Evolutionary conservation across 2,888 invertebrate genomes (phyloP), one percentile per base, ranked within the genome.

Genomic region (Dendrolimus pini): DNA sequence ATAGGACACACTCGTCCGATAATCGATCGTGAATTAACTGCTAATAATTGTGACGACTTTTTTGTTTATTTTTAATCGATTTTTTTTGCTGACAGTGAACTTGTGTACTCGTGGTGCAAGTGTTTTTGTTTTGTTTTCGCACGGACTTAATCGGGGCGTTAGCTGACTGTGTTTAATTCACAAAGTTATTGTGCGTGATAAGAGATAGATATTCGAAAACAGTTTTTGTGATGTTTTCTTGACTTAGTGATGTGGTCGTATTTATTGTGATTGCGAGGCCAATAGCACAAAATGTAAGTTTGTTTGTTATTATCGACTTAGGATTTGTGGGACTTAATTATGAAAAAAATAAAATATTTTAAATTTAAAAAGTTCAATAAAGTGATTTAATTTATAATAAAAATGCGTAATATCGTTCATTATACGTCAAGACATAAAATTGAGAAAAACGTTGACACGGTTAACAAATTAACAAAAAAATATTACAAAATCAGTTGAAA

Each of bases 1-100:
- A 83, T 83, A 81, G 78, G 77, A 80, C 77, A 70, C 80, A 74
- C 69, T 73, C 75, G 68, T 76, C 80, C 83, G 84, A 86, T 83
- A 81, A 88, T 89, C 85, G 86, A 89, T 89, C 81, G 85, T 85
- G 84, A 76, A 80, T 73, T 77, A 85, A 85, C 82, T 82, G 71
- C 83, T 78, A 67, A 81, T 82, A 73, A 74, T 75, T 72, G 74
- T 74, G 72, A 62, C 62, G 59, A 62, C 72, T 79, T 74, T 75
- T 72, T 75, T 61, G 67, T 71, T 74, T 65, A 64, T 68, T 69
- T 71, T 67, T 6, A 14, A 8, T 47, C 47, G 47, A 8, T 74
- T 76, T 74, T 74, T 70, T 61, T 63, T 30, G 30, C 60, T 59
- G 66, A 63, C 68, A 72, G 82, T 82, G 82, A 78, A 83, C 82